Base-by-base conservation (phyloP, 1,140 invertebrate genomes). In the Cydia strobilella region DNA sequence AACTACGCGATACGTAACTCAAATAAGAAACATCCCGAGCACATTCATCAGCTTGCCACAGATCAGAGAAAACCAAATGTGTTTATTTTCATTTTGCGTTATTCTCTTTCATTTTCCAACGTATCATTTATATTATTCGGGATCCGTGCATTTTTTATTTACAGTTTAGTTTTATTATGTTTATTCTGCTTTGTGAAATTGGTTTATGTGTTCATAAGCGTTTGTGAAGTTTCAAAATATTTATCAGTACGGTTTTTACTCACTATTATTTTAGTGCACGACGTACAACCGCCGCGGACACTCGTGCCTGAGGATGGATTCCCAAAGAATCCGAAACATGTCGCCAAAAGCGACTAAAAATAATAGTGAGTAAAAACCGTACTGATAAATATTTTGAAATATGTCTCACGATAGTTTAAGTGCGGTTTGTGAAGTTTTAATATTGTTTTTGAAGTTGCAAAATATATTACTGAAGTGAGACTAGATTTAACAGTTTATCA, bases 401-500 rank as follows among this genome's bases (percentile, higher is more conserved):
- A n/a, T n/a, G n/a, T n/a, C n/a, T n/a, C n/a, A n/a, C n/a, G n/a
- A n/a, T n/a, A n/a, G n/a, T n/a, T n/a, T n/a, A n/a, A n/a, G n/a
- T n/a, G n/a, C n/a, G n/a, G 48, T 51, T 51, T 51, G 48, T 51
- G 15, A 51, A 51, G n/a, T 51, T n/a, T 51, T 51, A 51, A 51
- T 51, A 18, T 51, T 6, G 0, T 42, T 42, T 12, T 42, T 42
- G 6, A 10, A 42, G 7, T 42, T 42, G 31, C 31, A 31, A 5
- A 31, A 31, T 25, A 25, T 25, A 25, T 25, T 25, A 25, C 25
- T 25, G 25, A 25, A 25, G 3, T 25, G 25, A 25, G 25, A 25
- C 25, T 25, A 4, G 31, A 31, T 31, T 31, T 31, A 31, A 31
- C 5, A 31, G 31, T 31, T 5, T 31, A 31, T 31, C 31, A 6